A percentile compares a stretch with the other conserved stretches of the same genome.
phyloP scores from a whole-genome alignment of 2,888 invertebrate species.

The Conus canariensis region DNA sequence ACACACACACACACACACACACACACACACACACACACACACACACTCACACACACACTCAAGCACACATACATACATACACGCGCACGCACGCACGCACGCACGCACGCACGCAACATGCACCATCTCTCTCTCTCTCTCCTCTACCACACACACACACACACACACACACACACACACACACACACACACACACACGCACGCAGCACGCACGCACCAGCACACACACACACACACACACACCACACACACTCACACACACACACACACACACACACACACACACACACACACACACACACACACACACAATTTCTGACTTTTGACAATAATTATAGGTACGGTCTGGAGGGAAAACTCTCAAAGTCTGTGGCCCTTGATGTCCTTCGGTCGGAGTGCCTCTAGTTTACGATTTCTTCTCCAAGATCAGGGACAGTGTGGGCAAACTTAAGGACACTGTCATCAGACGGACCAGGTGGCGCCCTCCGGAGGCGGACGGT shows the following conservation, averaged over 20 bases:
- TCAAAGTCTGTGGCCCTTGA: too few relatives aligned
- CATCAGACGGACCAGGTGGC: too few relatives aligned
- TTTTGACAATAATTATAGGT: too few relatives aligned
- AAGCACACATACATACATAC: background rate
- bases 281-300: background rate
- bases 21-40: background rate
- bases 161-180: background rate
- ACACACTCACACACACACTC: background rate
- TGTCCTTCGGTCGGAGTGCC: too few relatives aligned
- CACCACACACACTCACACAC: background rate
- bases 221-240: background rate
- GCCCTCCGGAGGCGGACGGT: too few relatives aligned
- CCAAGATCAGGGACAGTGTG: too few relatives aligned
- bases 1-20: background rate
- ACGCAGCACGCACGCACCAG: background rate
- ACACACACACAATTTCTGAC: background rate
- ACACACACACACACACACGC: background rate
- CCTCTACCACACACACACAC: background rate
- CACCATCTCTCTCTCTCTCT: background rate
- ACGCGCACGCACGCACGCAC: background rate
- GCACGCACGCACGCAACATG: background rate
- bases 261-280: background rate
- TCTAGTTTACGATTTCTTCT: too few relatives aligned
- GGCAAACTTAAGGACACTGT: too few relatives aligned
- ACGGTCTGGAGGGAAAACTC: too few relatives aligned